Base-by-base conservation (phyloP, 2,888 invertebrate genomes). In the Leptura quadrifasciata region DNA sequence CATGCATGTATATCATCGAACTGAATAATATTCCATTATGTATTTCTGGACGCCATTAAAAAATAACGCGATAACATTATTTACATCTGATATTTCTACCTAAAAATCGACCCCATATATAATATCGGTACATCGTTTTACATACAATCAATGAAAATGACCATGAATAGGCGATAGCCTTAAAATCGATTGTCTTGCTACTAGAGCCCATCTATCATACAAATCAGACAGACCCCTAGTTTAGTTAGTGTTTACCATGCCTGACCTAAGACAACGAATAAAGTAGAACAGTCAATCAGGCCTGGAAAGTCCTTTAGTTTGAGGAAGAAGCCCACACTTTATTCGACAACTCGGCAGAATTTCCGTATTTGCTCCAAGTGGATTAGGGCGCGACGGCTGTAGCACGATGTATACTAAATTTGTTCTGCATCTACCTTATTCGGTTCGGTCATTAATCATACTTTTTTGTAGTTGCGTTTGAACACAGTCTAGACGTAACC, bases 231-330 rank as follows among this genome's bases (percentile, higher is more conserved):
- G 47, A 35, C 39, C 35, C 24, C 52, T 71, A 71, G 61, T 71
- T 58, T 71, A 61, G 52, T 71, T 17, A 47, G 61, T 52, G 61
- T 39, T 61, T 61, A 20, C 52, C 27, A 39, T 71, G 39, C 61
- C 27, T 47, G 61, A 71, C 71, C 71, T 71, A 60, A 27, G 71
- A 61, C 71, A 71, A 71, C 71, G 71, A 61, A 58, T 57, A 9
- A 57, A 31, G 57, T 68, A 54, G 55, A 68, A 18, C 55, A 31
- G 39, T 69, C 69, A 39, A 60, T 69, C 69, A 69, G 18, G 35
- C 21, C 58, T 69, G 24, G n/a, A 60, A 31, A 35, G 35, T 58
- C 61, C 52, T 61, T 60, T 71, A 57, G 57, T 21, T 57, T 18
- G 10, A 57, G 18, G 20, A 57, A 21, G 57, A 47, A 57, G 20